phyloP scores from a whole-genome alignment of 2,113 vertebrate species.

The Cavia aperea region DNA sequence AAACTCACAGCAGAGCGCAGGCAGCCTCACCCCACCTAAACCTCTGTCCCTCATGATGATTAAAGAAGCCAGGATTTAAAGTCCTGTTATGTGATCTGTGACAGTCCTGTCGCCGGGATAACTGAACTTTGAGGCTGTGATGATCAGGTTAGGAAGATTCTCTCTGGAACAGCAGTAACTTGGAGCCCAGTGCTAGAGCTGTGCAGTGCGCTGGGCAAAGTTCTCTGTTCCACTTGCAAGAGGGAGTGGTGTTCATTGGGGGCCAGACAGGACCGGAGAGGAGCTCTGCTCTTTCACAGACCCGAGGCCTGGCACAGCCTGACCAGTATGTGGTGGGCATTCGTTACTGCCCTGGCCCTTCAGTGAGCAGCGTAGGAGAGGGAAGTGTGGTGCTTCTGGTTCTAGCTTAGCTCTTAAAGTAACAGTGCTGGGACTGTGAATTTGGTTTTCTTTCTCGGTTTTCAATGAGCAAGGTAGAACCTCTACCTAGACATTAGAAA shows the following conservation, averaged over 20 bases:
- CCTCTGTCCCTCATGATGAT: background rate
- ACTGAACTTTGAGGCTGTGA: background rate
- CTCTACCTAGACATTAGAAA: background rate
- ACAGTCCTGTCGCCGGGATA: background rate
- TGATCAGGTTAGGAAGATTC: background rate
- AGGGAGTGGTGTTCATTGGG: background rate
- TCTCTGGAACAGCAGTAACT: background rate
- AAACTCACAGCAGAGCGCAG: background rate
- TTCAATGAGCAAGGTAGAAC: background rate
- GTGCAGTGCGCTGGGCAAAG: background rate
- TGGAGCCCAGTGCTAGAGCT: background rate
- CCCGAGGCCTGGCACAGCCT: background rate
- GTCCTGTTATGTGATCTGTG: constrained; percentile 2
- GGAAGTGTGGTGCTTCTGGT: background rate
- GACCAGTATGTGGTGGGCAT: background rate
- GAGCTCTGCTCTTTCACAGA: background rate
- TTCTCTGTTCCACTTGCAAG: background rate
- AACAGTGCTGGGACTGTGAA: background rate
- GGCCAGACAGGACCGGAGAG: background rate
- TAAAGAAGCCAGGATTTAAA: background rate
- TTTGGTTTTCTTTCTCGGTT: background rate
- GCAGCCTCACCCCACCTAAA: background rate
- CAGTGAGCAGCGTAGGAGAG: background rate
- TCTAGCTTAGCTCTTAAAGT: background rate
- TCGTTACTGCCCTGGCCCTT: background rate